Percentiles rank a stretch among this genome's conserved stretches.
These are phyloP conservation scores for Hypomecis atomaria DNA, from an alignment of 2,888 invertebrate species.

Conservation along the genomic window DNA sequence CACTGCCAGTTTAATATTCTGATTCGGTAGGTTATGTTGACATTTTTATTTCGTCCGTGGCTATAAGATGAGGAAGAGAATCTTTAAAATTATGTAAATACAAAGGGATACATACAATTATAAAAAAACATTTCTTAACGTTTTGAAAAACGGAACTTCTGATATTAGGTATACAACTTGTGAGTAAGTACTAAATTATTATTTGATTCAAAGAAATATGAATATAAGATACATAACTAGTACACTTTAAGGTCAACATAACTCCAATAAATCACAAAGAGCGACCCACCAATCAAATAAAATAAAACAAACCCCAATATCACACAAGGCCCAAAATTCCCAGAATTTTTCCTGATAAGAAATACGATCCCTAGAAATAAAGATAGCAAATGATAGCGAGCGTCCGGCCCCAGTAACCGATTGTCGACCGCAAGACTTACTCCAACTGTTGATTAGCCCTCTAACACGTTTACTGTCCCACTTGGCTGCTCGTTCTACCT, in stretches of 20 bases:
- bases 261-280: background rate
- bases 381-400: conserved; percentile 22
- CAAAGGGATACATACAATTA: no score
- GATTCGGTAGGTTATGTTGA: no score
- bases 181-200: no score
- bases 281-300: conserved; percentile 7
- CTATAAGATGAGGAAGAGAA: no score
- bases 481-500: conserved; percentile 42
- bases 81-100: no score
- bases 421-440: conserved; percentile 32
- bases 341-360: conserved; percentile 14
- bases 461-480: conserved; percentile 42
- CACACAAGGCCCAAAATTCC: background rate
- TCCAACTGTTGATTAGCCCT: conserved; percentile 41
- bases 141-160: no score
- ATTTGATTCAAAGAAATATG: no score
- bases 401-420: conserved; percentile 29
- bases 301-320: conserved; percentile 2
- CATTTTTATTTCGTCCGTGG: no score
- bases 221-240: background rate
- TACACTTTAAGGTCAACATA: background rate
- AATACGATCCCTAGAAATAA: conserved; percentile 18
- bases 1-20: no score
- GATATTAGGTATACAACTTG: no score
- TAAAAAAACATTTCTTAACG: no score